Conservation (phyloP, 1,140 invertebrate species). For the Megalopta genalis region DNA sequence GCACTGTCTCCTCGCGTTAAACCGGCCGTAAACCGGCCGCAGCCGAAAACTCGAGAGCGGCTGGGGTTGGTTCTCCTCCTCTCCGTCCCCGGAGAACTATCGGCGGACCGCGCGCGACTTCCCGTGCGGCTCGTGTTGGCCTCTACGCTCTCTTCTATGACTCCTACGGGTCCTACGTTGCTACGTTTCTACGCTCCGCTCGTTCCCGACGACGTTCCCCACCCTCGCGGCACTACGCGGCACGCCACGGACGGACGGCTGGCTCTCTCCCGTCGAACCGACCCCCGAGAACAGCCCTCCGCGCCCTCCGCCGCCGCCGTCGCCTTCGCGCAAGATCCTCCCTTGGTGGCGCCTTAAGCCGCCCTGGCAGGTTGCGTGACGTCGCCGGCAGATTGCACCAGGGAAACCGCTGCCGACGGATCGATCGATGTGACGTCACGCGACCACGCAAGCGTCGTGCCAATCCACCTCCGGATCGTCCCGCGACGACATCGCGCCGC, state of each 20-base stretch:
- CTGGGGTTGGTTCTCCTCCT: too few species aligned
- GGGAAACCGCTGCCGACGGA: conserved; percentile 57
- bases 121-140: conserved; percentile 39
- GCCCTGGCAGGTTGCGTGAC: conserved; percentile 50
- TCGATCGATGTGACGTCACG: conserved; percentile 75
- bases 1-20: not conserved
- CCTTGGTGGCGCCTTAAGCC: conserved; percentile 64
- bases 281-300: conserved; percentile 50
- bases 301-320: conserved; percentile 38
- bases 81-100: conserved; percentile 60
- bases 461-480: conserved; percentile 39
- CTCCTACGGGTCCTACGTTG: too few species aligned
- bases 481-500: not conserved
- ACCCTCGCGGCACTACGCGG: conserved; percentile 45
- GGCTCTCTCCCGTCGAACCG: conserved; percentile 37
- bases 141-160: too few species aligned
- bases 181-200: conserved; percentile 32
- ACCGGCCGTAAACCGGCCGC: not conserved
- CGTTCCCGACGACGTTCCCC: conserved; percentile 48
- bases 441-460: conserved; percentile 55
- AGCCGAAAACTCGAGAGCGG: not conserved
- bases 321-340: conserved; percentile 54
- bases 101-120: conserved; percentile 55
- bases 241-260: conserved; percentile 40
- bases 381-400: conserved; percentile 74